Conservation (phyloP, 1,140 invertebrate species). For the Dinothrombium tinctorium region DNA sequence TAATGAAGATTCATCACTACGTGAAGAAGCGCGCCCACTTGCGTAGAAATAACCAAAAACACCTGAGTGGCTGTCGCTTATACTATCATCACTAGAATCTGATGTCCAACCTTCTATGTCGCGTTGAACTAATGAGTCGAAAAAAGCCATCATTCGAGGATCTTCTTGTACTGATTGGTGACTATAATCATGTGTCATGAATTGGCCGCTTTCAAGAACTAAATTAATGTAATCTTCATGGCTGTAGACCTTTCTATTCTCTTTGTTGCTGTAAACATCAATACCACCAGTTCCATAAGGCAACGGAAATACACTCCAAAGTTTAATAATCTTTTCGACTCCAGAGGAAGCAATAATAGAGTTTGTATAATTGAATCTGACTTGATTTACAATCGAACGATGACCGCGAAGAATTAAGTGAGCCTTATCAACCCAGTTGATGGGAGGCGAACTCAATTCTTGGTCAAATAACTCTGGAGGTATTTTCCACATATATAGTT, state of each 20-base stretch:
- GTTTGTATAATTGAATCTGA: conserved; percentile 59
- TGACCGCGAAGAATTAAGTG: conserved; percentile 67
- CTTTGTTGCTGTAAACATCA: conserved; percentile 19
- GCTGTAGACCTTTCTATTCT: conserved; percentile 44
- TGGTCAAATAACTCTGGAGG: conserved; percentile 26
- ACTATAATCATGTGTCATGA: conserved; percentile 29
- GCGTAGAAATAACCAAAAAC: conserved; percentile 12
- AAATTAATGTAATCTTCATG: conserved; percentile 64
- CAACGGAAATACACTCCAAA: conserved; percentile 50
- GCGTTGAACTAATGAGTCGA: conserved; percentile 69
- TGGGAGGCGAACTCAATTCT: not conserved
- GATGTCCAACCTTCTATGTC: conserved; percentile 41
- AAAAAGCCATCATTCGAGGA: conserved; percentile 84
- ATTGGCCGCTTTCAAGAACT: conserved; percentile 44
- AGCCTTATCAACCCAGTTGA: conserved; percentile 32
- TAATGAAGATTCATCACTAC: conserved; percentile 6
- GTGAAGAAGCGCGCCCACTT: conserved; percentile 3
- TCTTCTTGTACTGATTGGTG: conserved; percentile 66
- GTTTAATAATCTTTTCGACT: conserved; percentile 83
- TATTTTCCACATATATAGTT: conserved; percentile 79
- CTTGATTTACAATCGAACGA: conserved; percentile 86
- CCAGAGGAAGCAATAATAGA: conserved; percentile 73
- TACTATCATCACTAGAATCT: conserved; percentile 14
- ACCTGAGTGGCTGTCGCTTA: conserved; percentile 1
- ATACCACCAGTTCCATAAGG: conserved; percentile 31